Base-by-base conservation (phyloP, 53 echinoderm and acorn worm species). In the Holothuria leucospilota region DNA sequence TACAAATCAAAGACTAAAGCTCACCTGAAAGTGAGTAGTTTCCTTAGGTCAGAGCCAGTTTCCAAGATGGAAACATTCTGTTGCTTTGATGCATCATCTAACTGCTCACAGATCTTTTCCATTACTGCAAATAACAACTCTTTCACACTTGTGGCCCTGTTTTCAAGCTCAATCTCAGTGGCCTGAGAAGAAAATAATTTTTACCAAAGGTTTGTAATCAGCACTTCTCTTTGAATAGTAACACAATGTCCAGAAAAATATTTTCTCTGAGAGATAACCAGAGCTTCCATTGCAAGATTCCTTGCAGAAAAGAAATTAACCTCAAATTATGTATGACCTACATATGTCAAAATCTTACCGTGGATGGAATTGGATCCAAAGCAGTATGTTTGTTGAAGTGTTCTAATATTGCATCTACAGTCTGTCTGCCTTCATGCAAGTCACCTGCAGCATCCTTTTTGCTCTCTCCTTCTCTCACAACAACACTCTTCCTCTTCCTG, bases 21-120 rank as follows among this genome's bases (percentile, higher is more conserved):
- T 20, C 49, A 95, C 95, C 95, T 90, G 81, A 95, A 80, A 20
- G 93, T 86, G 25, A 90, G 71, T 1, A 95, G 75, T 26, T 71
- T 93, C 89, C 71, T 91, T 64, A 64, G 58, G 46, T 34, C 88
- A 25, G 38, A 91, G 68, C 82, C 87, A 78, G 64, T 70, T 29
- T 65, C 70, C 84, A 85, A 67, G 64, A 85, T 69, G 63, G 39
- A 49, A n/a, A 25, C 69, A 86, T 29, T 39, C 34, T 40, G 80
- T 21, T 49, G 65, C 70, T 68, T 64, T 40, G 53, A 59, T 7
- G 80, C 80, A 15, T 60, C 34, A 72, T 95, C 95, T 25, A 91
- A 68, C 13, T 64, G 83, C 73, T 88, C 81, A 81, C 97, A 96
- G 25, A 96, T 88, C 42, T 68, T 85, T 52, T 96, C 97, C 93